phyloP scores from a whole-genome alignment of 2,888 invertebrate species.

The Amphipoea lucens region DNA sequence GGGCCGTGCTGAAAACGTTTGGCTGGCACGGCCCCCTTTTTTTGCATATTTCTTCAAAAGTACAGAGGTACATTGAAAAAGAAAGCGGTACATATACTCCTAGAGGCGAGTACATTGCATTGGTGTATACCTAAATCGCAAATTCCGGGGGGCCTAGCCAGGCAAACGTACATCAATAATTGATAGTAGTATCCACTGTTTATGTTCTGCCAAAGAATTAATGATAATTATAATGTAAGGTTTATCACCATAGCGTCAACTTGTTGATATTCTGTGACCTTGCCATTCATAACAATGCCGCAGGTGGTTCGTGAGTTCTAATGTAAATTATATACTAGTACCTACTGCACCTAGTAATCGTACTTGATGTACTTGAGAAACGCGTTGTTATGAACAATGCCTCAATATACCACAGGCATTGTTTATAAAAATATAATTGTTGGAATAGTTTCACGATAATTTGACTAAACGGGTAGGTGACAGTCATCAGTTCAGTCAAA shows the following conservation, averaged over 20 bases:
- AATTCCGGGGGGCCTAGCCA: too few relatives aligned
- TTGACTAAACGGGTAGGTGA: background rate
- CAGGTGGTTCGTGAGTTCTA: conserved; percentile 39
- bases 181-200: conserved; percentile 14
- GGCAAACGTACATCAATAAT: too few relatives aligned
- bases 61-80: too few relatives aligned
- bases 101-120: too few relatives aligned
- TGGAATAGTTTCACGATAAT: background rate
- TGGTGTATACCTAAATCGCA: too few relatives aligned
- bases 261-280: conserved; percentile 45
- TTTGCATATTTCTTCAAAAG: too few relatives aligned
- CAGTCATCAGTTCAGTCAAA: background rate
- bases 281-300: conserved; percentile 41
- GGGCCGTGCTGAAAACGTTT: too few relatives aligned
- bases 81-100: too few relatives aligned
- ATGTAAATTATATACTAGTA: conserved; percentile 26
- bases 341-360: conserved; percentile 23
- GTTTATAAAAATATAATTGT: background rate
- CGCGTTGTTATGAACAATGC: conserved; percentile 18
- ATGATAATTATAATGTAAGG: conserved; percentile 6
- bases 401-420: background rate
- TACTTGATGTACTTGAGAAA: conserved; percentile 13
- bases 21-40: too few relatives aligned
- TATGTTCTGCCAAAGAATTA: conserved; percentile 14
- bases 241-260: conserved; percentile 25